Conservation (phyloP, 1,140 invertebrate genomes). For the Melipona quadrifasciata region DNA sequence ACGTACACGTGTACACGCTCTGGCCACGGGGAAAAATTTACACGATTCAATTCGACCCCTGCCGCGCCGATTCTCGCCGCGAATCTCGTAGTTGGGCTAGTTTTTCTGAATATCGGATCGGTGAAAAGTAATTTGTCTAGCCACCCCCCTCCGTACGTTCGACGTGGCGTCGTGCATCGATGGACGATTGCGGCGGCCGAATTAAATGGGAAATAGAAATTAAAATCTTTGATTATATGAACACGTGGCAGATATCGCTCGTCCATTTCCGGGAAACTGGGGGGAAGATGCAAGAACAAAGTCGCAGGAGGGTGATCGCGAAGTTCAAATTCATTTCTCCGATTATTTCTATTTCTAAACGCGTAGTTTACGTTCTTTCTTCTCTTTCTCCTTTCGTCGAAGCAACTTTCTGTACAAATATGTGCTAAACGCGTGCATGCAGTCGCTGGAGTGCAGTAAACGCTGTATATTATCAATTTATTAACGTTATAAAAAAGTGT, state of each 20-base stretch:
- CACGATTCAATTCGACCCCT: conserved; percentile 3
- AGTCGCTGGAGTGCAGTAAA: background rate
- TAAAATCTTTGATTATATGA: background rate
- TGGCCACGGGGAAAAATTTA: conserved; percentile 8
- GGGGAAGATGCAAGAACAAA: too few relatives aligned
- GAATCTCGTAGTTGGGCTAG: background rate
- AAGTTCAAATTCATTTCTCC: too few relatives aligned
- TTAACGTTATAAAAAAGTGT: background rate
- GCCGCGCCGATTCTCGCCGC: background rate
- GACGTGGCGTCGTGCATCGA: background rate
- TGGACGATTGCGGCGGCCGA: background rate
- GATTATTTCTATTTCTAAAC: too few relatives aligned
- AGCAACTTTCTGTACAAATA: background rate
- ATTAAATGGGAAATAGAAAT: background rate
- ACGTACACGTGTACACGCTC: background rate
- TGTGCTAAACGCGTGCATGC: background rate
- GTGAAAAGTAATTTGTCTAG: conserved; percentile 1
- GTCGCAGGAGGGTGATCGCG: too few relatives aligned
- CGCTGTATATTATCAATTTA: background rate
- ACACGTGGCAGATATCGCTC: too few relatives aligned
- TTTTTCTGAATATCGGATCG: background rate
- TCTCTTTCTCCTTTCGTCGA: fast-evolving
- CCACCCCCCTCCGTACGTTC: background rate
- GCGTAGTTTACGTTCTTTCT: too few relatives aligned
- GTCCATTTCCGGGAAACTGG: too few relatives aligned